These are phyloP conservation scores for Ennomos quercinarius DNA, from an alignment of 2,888 invertebrate species.

Conservation along the genomic window DNA sequence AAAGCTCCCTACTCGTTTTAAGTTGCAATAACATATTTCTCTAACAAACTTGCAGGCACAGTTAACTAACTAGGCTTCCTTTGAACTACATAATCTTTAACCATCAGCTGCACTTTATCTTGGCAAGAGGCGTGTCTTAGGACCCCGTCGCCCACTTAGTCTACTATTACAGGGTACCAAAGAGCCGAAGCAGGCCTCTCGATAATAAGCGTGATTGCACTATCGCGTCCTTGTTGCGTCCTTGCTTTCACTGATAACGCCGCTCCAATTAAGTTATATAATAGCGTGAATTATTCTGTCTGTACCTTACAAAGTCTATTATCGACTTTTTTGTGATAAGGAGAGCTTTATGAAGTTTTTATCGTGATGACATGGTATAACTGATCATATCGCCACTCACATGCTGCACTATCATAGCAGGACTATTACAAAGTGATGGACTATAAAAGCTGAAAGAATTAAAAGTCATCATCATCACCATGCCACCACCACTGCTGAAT, in stretches of 20 bases:
- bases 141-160: conserved; percentile 62
- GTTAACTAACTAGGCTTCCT: conserved; percentile 1
- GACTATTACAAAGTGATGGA: too few relatives aligned
- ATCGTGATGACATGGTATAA: too few relatives aligned
- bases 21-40: background rate
- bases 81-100: conserved; percentile 18
- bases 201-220: conserved; percentile 75
- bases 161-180: conserved; percentile 39
- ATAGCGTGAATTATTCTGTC: conserved; percentile 15
- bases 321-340: too few relatives aligned
- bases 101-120: conserved; percentile 44
- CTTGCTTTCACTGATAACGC: conserved; percentile 84
- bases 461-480: too few relatives aligned
- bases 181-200: conserved; percentile 48
- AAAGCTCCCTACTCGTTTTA: too few relatives aligned
- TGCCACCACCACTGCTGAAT: too few relatives aligned
- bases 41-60: background rate
- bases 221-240: conserved; percentile 78
- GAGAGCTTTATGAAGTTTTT: too few relatives aligned
- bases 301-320: background rate
- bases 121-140: conserved; percentile 68
- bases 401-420: too few relatives aligned
- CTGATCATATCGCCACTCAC: too few relatives aligned
- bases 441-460: too few relatives aligned
- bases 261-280: conserved; percentile 31